Percentiles rank a stretch among this genome's conserved stretches.
Conservation (phyloP, 1,140 invertebrate species). For the Hycleus phaleratus region DNA sequence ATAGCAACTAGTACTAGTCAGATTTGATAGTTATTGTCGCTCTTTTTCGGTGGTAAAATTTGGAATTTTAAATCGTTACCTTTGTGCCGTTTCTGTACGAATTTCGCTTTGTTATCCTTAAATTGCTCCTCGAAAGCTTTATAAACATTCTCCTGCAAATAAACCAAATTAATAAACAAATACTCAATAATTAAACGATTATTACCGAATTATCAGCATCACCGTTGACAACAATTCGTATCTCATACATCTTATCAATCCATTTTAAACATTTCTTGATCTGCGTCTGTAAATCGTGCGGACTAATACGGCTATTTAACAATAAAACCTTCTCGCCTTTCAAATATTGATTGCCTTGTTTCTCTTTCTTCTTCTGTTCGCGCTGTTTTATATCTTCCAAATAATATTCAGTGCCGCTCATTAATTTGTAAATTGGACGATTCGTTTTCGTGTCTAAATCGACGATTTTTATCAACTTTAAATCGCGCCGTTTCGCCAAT, state of each 20-base stretch:
- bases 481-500: constrained; percentile 51
- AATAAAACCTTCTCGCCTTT: constrained; percentile 54
- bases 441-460: constrained; percentile 54
- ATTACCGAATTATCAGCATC: constrained; percentile 44
- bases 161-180: background rate
- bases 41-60: constrained; percentile 43
- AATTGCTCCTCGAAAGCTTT: constrained; percentile 45
- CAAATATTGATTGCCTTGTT: constrained; percentile 23
- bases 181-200: background rate
- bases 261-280: constrained; percentile 56
- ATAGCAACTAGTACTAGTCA: constrained; percentile 23
- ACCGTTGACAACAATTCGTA: constrained; percentile 50
- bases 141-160: constrained; percentile 49
- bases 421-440: constrained; percentile 53
- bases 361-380: constrained; percentile 29
- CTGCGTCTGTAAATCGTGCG: constrained; percentile 55
- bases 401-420: constrained; percentile 38
- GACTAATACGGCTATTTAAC: constrained; percentile 50
- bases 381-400: constrained; percentile 38
- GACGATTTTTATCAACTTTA: constrained; percentile 57
- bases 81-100: constrained; percentile 52
- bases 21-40: constrained; percentile 6
- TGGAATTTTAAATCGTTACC: constrained; percentile 50
- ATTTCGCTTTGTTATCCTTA: constrained; percentile 37
- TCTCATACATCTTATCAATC: constrained; percentile 52